Conservation (phyloP, 2,888 invertebrate species). For the Ashinkailepas kermadecensis region DNA sequence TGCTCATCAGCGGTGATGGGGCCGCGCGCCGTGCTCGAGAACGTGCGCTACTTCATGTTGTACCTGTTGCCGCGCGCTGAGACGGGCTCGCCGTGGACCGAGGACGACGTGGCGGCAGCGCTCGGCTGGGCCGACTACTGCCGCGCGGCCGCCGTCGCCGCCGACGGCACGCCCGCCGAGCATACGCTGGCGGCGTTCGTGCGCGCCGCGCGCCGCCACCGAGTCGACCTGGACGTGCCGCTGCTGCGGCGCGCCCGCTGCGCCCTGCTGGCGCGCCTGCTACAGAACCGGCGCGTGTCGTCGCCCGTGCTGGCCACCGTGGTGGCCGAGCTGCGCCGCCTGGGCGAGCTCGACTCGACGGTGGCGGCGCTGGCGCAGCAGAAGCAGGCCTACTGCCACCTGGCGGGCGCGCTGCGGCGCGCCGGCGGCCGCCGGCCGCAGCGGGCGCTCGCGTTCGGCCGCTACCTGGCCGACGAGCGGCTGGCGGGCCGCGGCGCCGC, state of each 20-base stretch:
- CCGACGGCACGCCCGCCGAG: background rate
- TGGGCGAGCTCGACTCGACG: background rate
- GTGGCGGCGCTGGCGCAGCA: background rate
- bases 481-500: background rate
- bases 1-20: background rate
- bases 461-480: background rate
- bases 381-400: background rate
- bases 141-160: background rate
- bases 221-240: background rate
- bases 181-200: background rate
- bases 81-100: background rate
- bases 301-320: background rate
- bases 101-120: background rate
- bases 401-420: background rate
- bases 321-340: background rate
- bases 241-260: background rate
- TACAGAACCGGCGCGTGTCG: background rate
- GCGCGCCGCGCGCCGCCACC: background rate
- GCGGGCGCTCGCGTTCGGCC: background rate
- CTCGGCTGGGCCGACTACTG: slow-evolving; percentile 8
- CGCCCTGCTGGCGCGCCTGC: background rate
- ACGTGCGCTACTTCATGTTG: background rate
- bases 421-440: background rate
- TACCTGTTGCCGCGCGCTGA: background rate
- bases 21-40: background rate